Evolutionary conservation across 2,888 invertebrate genomes (phyloP).

Genomic region (Ormia ochracea): DNA sequence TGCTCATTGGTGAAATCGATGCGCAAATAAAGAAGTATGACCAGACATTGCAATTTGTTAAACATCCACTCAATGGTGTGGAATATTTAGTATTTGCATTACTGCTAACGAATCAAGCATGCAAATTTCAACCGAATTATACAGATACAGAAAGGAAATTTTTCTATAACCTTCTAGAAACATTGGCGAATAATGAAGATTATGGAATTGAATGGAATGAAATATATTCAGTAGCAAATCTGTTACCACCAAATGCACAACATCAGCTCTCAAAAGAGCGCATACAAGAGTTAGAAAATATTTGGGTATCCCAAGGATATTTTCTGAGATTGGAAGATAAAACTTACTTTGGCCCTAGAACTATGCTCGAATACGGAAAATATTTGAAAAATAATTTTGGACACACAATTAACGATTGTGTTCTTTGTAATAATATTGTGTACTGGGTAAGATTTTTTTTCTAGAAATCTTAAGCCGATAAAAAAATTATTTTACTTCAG

Average conservation of each 20-base stretch:
- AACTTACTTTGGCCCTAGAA: constrained; percentile 68
- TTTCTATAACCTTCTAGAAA: constrained; percentile 65
- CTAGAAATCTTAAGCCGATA: no score
- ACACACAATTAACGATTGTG: constrained; percentile 66
- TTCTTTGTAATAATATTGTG: constrained; percentile 66
- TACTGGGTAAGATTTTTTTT: constrained; percentile 67
- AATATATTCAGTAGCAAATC: constrained; percentile 63
- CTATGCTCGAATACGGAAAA: constrained; percentile 66
- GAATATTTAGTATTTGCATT: constrained; percentile 67
- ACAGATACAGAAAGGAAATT: constrained; percentile 66
- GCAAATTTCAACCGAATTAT: constrained; percentile 64
- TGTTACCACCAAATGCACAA: constrained; percentile 55
- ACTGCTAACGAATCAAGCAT: constrained; percentile 63
- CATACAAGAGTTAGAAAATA: constrained; percentile 65
- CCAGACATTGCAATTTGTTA: constrained; percentile 66
- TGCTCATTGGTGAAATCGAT: constrained; percentile 65
- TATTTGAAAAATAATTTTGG: constrained; percentile 66
- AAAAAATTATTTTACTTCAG: constrained; percentile 52
- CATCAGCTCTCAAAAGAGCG: constrained; percentile 66
- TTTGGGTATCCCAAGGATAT: constrained; percentile 67
- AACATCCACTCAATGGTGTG: constrained; percentile 65
- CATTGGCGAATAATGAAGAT: constrained; percentile 63
- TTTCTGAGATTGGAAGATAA: constrained; percentile 65
- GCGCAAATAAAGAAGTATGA: constrained; percentile 62
- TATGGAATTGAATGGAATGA: constrained; percentile 65